These are phyloP conservation scores for Ambastaia sidthimunki DNA, from an alignment of 2,797 vertebrate species.

Conservation along the genomic window DNA sequence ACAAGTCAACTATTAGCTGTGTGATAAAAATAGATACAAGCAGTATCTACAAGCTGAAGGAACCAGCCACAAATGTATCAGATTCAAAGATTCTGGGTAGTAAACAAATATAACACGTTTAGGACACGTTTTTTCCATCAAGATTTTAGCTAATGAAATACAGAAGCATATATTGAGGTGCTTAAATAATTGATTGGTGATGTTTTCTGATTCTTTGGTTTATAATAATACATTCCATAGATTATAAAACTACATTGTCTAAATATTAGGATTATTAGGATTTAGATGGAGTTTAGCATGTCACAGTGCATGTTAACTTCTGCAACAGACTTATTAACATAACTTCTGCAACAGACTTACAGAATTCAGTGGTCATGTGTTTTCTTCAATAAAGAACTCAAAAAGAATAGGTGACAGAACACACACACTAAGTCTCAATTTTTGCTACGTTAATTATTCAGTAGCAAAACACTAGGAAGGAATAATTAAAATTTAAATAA, in stretches of 20 bases:
- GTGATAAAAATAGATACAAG: slow-evolving; percentile 14
- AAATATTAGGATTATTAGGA: too few species aligned
- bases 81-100: background rate
- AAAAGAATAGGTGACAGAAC: background rate
- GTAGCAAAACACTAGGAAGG: background rate
- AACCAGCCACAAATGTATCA: background rate
- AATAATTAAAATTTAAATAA: background rate
- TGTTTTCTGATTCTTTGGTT: too few species aligned
- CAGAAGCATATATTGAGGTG: too few species aligned
- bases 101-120: too few species aligned
- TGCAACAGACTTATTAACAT: background rate
- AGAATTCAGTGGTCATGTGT: background rate
- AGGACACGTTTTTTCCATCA: too few species aligned
- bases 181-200: too few species aligned
- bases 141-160: too few species aligned
- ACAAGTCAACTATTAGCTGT: slow-evolving; percentile 28
- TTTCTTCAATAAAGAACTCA: background rate
- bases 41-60: background rate
- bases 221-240: too few species aligned
- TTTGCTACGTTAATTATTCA: background rate
- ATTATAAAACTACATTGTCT: too few species aligned
- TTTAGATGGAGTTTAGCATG: too few species aligned
- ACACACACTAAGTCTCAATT: background rate
- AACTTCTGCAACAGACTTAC: background rate
- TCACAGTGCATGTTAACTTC: background rate